Conservation (phyloP, 1,140 invertebrate genomes). For the Sarcophaga peregrina region DNA sequence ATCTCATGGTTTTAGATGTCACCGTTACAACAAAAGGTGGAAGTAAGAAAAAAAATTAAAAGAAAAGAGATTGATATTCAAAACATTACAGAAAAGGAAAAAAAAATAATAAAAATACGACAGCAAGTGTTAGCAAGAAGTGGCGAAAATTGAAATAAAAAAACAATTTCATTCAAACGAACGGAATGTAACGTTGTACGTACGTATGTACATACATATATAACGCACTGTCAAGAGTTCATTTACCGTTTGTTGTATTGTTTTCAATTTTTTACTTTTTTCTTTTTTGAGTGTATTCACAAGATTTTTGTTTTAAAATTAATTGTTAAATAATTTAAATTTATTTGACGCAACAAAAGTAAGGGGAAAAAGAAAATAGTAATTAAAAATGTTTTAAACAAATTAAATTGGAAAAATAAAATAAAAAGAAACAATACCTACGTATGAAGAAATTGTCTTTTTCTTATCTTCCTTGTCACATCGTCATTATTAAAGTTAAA, state of each 20-base stretch:
- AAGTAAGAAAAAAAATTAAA: background rate
- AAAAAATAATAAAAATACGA: background rate
- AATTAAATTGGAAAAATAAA: too few relatives aligned
- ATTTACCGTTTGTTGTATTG: background rate
- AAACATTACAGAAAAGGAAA: too few relatives aligned
- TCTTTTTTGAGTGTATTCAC: background rate
- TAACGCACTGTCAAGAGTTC: slow-evolving; percentile 21
- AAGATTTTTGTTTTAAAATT: background rate
- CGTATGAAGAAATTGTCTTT: too few relatives aligned
- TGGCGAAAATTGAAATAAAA: too few relatives aligned
- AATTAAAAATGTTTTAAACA: too few relatives aligned
- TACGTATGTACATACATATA: background rate
- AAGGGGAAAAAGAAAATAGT: too few relatives aligned
- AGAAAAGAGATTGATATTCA: too few relatives aligned
- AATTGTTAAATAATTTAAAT: slow-evolving; percentile 17
- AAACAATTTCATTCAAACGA: too few relatives aligned
- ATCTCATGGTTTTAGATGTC: background rate
- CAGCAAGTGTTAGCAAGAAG: background rate
- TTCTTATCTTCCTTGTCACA: too few relatives aligned
- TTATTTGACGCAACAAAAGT: background rate
- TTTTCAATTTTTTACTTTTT: too few relatives aligned
- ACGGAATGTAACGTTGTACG: too few relatives aligned
- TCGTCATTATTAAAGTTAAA: too few relatives aligned
- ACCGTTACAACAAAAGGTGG: background rate
- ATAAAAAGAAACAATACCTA: background rate